Evolutionary conservation across 2,797 vertebrate genomes (phyloP), one percentile per base, ranked within the genome.

Genomic region (Chrosomus eos): DNA sequence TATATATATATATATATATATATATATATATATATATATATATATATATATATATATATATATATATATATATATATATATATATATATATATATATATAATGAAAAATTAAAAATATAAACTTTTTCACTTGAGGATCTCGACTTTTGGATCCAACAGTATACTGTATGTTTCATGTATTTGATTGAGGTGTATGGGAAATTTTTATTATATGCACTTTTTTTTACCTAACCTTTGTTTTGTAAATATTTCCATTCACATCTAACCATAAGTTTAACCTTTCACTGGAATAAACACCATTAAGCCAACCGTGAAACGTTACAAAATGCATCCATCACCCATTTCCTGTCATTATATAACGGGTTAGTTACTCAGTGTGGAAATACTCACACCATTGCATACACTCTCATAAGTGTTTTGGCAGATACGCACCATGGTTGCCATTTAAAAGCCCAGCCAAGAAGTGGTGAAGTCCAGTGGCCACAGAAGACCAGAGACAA

Each of bases 401-500:
- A 51, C 85, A 72, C 68, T 81, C 58, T 82, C 38, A 81, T 75
- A 76, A 79, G 86, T 82, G 64, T 78, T 83, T 74, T 82, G 87
- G 84, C 86, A 72, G 84, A 85, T 78, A 73, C 43, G 48, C 67
- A 70, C 64, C 36, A 66, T 76, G 88, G 70, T 66, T 88, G 86
- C 86, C 86, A 86, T 87, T 88, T 86, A 80, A 79, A 73, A 67
- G 19, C 60, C 64, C 68, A 70, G 88, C 88, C 88, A 90, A 89
- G 75, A 88, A 86, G 87, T 83, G 83, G 84, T 76, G 72, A 75
- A 88, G 84, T 89, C 84, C 84, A 79, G 86, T 87, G 83, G 67
- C 85, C 88, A 87, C 86, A 74, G 87, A 90, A 89, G 87, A 84
- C 88, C 83, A 82, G 90, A 75, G 26, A 90, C 88, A 92, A 88